Base-by-base conservation (phyloP, 2,888 invertebrate species). In the Philhelius pedissequus region DNA sequence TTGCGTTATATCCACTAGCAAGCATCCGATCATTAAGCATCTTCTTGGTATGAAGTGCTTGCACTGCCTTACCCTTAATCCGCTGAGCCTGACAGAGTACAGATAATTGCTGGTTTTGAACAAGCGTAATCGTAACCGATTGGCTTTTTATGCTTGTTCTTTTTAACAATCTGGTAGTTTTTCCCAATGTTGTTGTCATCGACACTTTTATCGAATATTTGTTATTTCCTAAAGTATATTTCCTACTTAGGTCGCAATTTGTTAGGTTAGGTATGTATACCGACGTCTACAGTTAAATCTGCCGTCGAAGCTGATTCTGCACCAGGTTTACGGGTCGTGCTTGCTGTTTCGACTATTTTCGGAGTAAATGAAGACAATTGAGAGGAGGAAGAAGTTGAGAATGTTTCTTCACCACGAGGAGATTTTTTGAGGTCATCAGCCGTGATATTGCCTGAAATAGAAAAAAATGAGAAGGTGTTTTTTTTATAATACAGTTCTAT, bases 11-110 rank as follows among this genome's bases (percentile, higher is more conserved):
- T 86, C 87, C 88, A 88, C 89, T 90, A 77, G 91, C 87, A 71
- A 91, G 86, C 86, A 91, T 90, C 32, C 90, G 90, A 89, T 91
- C 91, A 86, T 91, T 91, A 80, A 92, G 90, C 91, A 91, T 91
- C 87, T 90, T 91, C 70, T 88, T 88, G 68, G 83, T 74, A 82
- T 74, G 78, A 43, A 79, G 69, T 68, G 64, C 40, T 27, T 73
- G 74, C 66, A 35, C 74, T 81, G 50, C 45, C 58, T 66, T 70
- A 6, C 54, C 38, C 22, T 27, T 40, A 32, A n/a, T 40, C 45
- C 86, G 86, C 75, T 81, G 82, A 43, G 83, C 68, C 27, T 75
- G 81, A 8, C 13, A 38, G 22, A 20, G 40, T 9, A 43, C 25
- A 15, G 45, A n/a, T 27, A 86, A 81, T 69, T 74, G 78, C 11